Evolutionary conservation across 37 sponge, comb jelly and placozoan genomes (phyloP).

Genomic region (Bolinopsis microptera): DNA sequence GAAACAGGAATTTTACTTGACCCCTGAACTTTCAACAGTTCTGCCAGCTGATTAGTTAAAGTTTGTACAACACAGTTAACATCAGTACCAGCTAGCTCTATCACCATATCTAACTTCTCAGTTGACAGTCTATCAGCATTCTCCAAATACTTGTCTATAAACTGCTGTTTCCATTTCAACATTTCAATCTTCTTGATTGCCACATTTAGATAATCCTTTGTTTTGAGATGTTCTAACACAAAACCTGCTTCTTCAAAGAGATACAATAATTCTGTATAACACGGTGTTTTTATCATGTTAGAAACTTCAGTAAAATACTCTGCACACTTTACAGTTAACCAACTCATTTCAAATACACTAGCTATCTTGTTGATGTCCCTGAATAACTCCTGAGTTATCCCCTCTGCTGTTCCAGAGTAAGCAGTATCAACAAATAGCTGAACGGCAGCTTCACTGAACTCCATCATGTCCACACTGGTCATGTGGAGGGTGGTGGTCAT

Average conservation of each 20-base stretch:
- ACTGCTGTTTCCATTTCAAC: background rate
- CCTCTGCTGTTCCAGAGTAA: background rate
- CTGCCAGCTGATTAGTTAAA: background rate
- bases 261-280: background rate
- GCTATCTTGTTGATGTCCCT: slow-evolving; percentile 1
- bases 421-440: background rate
- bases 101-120: background rate
- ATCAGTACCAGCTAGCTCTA: background rate
- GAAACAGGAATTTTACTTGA: background rate
- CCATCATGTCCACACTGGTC: background rate
- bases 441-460: background rate
- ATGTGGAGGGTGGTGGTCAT: background rate
- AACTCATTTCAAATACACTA: background rate
- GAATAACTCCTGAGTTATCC: background rate
- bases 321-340: background rate
- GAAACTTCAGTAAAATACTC: background rate
- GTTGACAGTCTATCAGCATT: background rate
- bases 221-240: background rate
- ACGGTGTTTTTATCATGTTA: background rate
- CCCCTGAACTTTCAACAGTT: background rate
- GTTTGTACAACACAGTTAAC: background rate
- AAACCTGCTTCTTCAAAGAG: slow-evolving; percentile 12
- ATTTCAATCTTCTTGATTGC: background rate
- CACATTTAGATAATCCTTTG: background rate
- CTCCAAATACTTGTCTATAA: background rate